These are phyloP conservation scores for Bemisia tabaci DNA, from an alignment of 1,140 invertebrate species.

Conservation along the genomic window DNA sequence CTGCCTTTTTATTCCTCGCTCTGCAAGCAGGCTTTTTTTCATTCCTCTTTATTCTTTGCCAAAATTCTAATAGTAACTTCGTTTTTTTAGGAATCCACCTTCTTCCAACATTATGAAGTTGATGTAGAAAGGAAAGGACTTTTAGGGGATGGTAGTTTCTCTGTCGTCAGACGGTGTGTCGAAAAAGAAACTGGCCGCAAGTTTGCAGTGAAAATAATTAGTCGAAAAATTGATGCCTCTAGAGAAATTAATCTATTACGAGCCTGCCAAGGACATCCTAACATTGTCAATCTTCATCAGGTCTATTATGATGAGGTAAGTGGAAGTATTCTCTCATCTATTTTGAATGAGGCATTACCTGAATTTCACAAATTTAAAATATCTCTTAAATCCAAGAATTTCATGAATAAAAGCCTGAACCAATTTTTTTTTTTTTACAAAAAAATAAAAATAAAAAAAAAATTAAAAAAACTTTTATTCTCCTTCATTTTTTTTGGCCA, in stretches of 20 bases:
- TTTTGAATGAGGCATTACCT: constrained; percentile 18
- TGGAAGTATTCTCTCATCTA: constrained; percentile 6
- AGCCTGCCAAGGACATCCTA: constrained; percentile 71
- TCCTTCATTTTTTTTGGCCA: too few relatives aligned
- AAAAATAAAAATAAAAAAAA: too few relatives aligned
- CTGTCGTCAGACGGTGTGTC: constrained; percentile 72
- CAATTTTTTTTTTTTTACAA: too few relatives aligned
- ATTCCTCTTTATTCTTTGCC: too few relatives aligned
- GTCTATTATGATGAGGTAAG: constrained; percentile 62
- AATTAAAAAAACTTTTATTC: too few relatives aligned
- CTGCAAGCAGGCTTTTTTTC: too few relatives aligned
- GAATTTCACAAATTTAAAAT: too few relatives aligned
- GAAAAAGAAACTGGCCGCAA: constrained; percentile 52
- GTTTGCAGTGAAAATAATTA: constrained; percentile 86
- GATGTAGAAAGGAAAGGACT: constrained; percentile 44
- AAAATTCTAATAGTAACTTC: too few relatives aligned
- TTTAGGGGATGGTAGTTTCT: constrained; percentile 79
- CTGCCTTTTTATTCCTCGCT: too few relatives aligned
- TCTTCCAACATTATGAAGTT: constrained; percentile 74
- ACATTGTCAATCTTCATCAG: constrained; percentile 74
- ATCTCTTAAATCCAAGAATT: too few relatives aligned
- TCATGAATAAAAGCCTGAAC: too few relatives aligned
- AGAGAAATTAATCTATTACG: constrained; percentile 65
- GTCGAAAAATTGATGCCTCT: constrained; percentile 54
- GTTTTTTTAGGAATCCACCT: constrained; percentile 63